Conservation (phyloP, 2,113 vertebrate genomes). For the Gymnorhina tibicen region DNA sequence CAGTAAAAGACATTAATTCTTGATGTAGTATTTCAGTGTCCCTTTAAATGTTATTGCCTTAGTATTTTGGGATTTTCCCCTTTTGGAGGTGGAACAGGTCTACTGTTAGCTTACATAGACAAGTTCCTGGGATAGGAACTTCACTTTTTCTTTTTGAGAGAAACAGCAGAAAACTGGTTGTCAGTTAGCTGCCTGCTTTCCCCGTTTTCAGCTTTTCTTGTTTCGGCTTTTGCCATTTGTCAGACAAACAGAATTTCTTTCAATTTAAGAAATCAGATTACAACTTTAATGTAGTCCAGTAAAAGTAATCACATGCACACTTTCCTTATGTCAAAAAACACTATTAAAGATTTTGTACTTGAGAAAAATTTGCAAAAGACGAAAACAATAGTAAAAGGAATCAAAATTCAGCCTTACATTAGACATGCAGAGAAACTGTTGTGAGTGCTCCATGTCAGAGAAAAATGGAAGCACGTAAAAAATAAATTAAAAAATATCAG, state of each 20-base stretch:
- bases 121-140: neutral
- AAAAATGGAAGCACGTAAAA: neutral
- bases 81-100: neutral
- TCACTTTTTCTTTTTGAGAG: neutral
- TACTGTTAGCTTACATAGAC: neutral
- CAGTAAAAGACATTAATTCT: neutral
- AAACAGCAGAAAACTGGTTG: neutral
- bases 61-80: rapidly evolving
- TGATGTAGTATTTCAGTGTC: neutral
- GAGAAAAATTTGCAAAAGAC: neutral
- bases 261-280: neutral
- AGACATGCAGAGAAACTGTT: neutral
- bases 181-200: neutral
- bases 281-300: neutral
- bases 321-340: neutral
- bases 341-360: neutral
- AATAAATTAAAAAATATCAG: neutral
- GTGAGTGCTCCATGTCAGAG: neutral
- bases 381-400: neutral
- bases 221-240: neutral
- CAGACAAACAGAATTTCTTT: neutral
- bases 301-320: neutral
- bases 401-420: neutral
- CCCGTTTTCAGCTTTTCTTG: neutral
- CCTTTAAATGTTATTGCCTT: neutral